Evolutionary conservation across 1,140 invertebrate species (phyloP), one percentile per base, ranked within the genome.

Genomic region (Plutomurus gul): DNA sequence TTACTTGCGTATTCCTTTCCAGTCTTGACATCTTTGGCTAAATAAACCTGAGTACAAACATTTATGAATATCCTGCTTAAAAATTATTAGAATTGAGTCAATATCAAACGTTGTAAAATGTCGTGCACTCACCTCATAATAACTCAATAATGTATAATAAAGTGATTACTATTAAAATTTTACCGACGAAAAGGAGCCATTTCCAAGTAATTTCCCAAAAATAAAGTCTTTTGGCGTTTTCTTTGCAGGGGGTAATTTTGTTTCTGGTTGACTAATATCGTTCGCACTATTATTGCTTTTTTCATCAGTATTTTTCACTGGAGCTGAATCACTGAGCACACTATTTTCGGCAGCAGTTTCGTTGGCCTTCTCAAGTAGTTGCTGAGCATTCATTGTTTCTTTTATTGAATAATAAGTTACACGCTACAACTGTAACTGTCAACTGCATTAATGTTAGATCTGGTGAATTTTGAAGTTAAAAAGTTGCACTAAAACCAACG

Each of bases 121-220:
- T 65, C 7, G 5, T 11, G 33, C 11, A 8, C 6, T 20, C 4
- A 22, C 33, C 33, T 7, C 20, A 70, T 13, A 2, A n/a, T 11
- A 72, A 74, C 25, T 39, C 73, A 33, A n/a, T 36, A 73, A 27
- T 16, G n/a, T 46, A 33, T 65, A 33, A 22, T 4, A 40, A 40
- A n/a, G 20, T 18, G 18, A n/a, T 13, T 18, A 8, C 27, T 7
- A 56, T 49, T 11, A 18, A 56, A 30, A 51, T 88, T 88, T 89
- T 86, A 93, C 97, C 51, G 94, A 96, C 81, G 96, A 97, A 87
- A 96, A 99, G 86, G 96, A 97, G 76, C 97, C 97, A 88, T 98
- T 96, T 78, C 96, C 97, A 83, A 99, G 94, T 73, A 95, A 90
- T 88, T 96, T 97, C 36, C 95, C 95, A 89, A 98, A 99, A 82